phyloP scores from a whole-genome alignment of 2,113 vertebrate species.

The Brienomyrus longianalis region DNA sequence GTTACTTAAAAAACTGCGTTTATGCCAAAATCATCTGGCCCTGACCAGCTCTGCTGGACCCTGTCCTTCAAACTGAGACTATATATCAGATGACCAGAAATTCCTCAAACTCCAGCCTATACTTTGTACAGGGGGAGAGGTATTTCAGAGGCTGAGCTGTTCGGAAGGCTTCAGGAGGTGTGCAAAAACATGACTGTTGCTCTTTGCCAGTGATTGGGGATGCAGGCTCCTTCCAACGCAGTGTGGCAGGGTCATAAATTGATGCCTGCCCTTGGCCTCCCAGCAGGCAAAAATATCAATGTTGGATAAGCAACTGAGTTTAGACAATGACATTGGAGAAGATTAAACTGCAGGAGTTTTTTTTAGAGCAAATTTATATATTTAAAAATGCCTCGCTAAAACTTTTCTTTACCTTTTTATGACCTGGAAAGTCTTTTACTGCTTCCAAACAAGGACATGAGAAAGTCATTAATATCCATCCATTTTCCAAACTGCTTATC shows the following conservation, averaged over 20 bases:
- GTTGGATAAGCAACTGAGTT: not conserved
- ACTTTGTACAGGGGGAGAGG: not conserved
- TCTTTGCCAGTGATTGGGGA: not conserved
- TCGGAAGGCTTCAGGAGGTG: not conserved
- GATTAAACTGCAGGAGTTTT: not conserved
- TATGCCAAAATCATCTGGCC: not conserved
- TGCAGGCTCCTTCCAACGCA: not conserved
- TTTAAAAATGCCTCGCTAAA: not conserved
- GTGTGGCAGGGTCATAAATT: not conserved
- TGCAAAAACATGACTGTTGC: not conserved
- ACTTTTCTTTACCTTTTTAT: not conserved
- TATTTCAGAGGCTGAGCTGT: not conserved
- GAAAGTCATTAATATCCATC: not conserved
- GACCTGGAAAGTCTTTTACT: not conserved
- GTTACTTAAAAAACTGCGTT: not conserved
- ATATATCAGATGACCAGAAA: not conserved
- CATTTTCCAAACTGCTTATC: no score
- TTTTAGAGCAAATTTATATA: not conserved
- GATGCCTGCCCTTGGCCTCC: not conserved
- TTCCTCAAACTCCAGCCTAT: not conserved
- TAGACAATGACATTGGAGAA: not conserved
- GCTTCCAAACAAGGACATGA: not conserved
- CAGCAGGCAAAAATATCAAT: not conserved
- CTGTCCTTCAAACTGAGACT: not conserved
- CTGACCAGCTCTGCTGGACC: not conserved